These are phyloP conservation scores for Micoletzkya japonica DNA, from an alignment of 2,888 invertebrate genomes.

Conservation along the genomic window DNA sequence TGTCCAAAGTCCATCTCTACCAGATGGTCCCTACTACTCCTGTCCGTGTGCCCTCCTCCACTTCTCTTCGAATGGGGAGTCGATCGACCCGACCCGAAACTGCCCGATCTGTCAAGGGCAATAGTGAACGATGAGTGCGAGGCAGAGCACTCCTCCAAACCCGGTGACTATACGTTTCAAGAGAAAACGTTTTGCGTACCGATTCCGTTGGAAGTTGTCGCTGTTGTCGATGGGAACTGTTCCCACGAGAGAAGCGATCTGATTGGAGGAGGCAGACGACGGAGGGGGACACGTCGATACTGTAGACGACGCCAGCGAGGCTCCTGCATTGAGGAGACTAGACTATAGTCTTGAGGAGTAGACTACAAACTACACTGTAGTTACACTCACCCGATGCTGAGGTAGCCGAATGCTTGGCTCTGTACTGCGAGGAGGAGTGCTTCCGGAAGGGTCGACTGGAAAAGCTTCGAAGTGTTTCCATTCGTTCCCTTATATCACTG, in stretches of 20 bases:
- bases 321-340: constrained; percentile 24
- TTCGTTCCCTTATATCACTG: no score
- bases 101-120: constrained; percentile 19
- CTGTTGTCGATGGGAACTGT: not conserved
- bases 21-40: constrained; percentile 11
- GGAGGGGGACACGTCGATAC: constrained; percentile 30
- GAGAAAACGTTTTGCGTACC: not conserved
- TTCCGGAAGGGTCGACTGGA: constrained; percentile 42
- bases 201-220: constrained; percentile 4
- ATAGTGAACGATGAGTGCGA: not conserved
- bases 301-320: constrained; percentile 34
- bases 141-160: not conserved
- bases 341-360: not conserved
- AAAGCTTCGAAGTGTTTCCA: not conserved
- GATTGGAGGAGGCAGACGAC: constrained; percentile 14
- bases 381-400: constrained; percentile 8
- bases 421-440: constrained; percentile 28
- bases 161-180: not conserved
- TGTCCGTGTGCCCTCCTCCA: not conserved
- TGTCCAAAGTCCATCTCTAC: constrained; percentile 33
- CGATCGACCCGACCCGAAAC: constrained; percentile 28
- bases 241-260: constrained; percentile 3
- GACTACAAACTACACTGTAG: not conserved
- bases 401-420: constrained; percentile 29
- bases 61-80: constrained; percentile 17